These are phyloP conservation scores for Helicoverpa zea DNA, from an alignment of 1,140 invertebrate genomes.

Conservation along the genomic window DNA sequence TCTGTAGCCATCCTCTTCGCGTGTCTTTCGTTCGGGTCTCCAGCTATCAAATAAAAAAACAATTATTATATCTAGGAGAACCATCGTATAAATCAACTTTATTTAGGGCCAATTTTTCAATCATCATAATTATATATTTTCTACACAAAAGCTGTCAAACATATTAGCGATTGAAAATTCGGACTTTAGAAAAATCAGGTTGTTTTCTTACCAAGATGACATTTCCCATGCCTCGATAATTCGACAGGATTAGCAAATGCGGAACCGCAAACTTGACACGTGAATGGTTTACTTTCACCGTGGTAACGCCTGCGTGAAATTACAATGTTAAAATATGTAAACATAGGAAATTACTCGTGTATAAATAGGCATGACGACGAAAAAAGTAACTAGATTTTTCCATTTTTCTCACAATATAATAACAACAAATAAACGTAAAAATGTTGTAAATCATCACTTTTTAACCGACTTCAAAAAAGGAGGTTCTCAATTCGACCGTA, in stretches of 20 bases:
- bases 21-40: conserved; percentile 89
- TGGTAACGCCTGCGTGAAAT: conserved; percentile 90
- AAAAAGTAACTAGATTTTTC: no score
- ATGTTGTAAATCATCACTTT: no score
- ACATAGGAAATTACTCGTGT: background rate
- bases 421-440: no score
- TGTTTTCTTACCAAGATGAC: conserved; percentile 89
- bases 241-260: conserved; percentile 92
- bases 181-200: no score
- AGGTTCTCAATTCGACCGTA: no score
- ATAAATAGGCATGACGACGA: background rate
- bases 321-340: background rate
- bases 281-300: conserved; percentile 94
- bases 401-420: no score
- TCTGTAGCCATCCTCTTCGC: conserved; percentile 93
- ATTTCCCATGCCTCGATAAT: conserved; percentile 93
- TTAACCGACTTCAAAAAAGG: no score
- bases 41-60: conserved; percentile 61
- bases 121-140: no score
- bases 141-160: no score
- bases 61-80: background rate
- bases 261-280: conserved; percentile 94
- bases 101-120: no score
- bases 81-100: background rate
- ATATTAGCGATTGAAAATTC: no score